Evolutionary conservation across 2,113 vertebrate species (phyloP), one percentile per base, ranked within the genome.

Genomic region (Protobothrops flavoviridis): DNA sequence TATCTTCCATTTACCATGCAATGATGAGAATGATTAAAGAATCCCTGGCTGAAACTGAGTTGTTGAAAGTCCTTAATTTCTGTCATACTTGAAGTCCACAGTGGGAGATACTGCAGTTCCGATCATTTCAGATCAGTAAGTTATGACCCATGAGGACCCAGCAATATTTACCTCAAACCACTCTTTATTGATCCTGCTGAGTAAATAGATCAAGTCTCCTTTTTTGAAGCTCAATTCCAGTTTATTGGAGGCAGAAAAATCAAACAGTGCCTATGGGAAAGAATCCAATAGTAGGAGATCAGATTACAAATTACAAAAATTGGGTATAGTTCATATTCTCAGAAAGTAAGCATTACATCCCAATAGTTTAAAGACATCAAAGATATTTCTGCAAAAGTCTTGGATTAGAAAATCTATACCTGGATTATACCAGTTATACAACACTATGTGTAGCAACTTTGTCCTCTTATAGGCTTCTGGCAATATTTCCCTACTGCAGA

Each of bases 131-230:
- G 10, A 53, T 15, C 29, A 26, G 21, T 86, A 24, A 91, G 0
- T 43, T 20, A 85, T 61, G 20, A 24, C 8, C 20, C 21, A 74
- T 11, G 9, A 89, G 9, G 13, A 13, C 23, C 53, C 55, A 17
- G 56, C 43, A 43, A 43, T 81, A 81, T 43, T 98, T 97, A 99
- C 99, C 98, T 99, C 99, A 95, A 99, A 97, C 99, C 99, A 99
- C 96, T 99, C 98, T 85, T 98, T 98, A 96, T 99, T 99, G 96
- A 99, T 97, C 97, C 97, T 98, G 94, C 98, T 98, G 96, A 99
- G 98, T 86, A 99, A 98, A 97, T 99, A 99, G 97, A 99, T 98
- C 97, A 99, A 97, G 56, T 99, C 98, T 95, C 99, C 99, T 91
- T 97, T 98, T 96, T 98, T 98, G 97, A 99, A 98, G 91, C 95